These are phyloP conservation scores for Caenorhabditis wallacei DNA, from an alignment of 2,888 invertebrate species.

Conservation along the genomic window DNA sequence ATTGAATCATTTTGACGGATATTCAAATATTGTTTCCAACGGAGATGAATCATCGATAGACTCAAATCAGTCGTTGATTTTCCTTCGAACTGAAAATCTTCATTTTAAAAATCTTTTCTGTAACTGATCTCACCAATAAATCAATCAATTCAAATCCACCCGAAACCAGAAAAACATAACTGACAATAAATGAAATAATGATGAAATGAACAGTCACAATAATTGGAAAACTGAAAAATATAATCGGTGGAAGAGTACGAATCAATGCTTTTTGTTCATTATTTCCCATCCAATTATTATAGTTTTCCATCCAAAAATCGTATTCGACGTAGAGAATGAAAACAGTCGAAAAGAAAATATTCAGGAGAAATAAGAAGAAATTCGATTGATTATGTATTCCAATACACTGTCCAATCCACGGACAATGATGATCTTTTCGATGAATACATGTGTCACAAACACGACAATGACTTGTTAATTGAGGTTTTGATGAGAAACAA, in stretches of 20 bases:
- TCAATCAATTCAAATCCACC: constrained; percentile 26
- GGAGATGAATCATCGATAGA: background rate
- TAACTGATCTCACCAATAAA: constrained; percentile 19
- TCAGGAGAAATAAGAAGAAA: constrained; percentile 49
- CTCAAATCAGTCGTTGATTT: background rate
- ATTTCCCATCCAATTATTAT: constrained; percentile 1
- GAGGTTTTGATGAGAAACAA: constrained; percentile 21
- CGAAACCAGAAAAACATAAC: constrained; percentile 34
- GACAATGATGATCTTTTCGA: constrained; percentile 58
- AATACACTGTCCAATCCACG: constrained; percentile 54
- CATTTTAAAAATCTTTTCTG: background rate
- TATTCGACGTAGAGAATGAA: constrained; percentile 37
- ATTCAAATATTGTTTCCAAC: constrained; percentile 40
- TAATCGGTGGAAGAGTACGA: background rate
- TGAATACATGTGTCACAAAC: constrained; percentile 51
- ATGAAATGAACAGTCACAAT: constrained; percentile 15
- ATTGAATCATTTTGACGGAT: constrained; percentile 26
- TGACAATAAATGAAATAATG: constrained; percentile 30
- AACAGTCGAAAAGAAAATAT: constrained; percentile 29
- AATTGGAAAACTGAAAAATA: constrained; percentile 11
- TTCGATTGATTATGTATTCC: constrained; percentile 59
- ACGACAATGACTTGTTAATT: constrained; percentile 29
- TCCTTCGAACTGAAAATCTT: constrained; percentile 32
- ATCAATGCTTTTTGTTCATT: background rate
- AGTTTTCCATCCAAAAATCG: constrained; percentile 37